Evolutionary conservation across 2,888 invertebrate species (phyloP).

Genomic region (Drosophila ezoana): DNA sequence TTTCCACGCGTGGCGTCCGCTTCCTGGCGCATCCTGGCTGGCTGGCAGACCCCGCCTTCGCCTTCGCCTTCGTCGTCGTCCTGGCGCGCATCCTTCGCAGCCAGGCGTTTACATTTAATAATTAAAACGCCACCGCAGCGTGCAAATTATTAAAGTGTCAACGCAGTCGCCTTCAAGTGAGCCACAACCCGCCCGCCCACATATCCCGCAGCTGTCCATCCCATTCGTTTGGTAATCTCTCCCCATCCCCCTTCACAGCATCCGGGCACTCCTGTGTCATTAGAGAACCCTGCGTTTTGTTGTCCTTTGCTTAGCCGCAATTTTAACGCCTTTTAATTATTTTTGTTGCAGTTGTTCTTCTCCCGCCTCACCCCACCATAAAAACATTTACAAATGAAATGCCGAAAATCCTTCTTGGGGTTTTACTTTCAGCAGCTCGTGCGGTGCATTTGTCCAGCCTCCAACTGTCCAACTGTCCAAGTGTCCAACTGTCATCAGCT

Average conservation of each 20-base stretch:
- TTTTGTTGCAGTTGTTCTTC: constrained; percentile 46
- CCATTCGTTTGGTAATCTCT: not conserved
- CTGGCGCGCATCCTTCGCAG: constrained; percentile 29
- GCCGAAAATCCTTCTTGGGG: constrained; percentile 47
- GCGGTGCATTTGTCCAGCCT: constrained; percentile 35
- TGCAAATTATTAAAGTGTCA: constrained; percentile 83
- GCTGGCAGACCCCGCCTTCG: constrained; percentile 1
- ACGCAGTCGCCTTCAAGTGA: constrained; percentile 61
- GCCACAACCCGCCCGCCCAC: not conserved
- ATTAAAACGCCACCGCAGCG: constrained; percentile 82
- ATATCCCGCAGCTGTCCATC: constrained; percentile 2
- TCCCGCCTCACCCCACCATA: constrained; percentile 14
- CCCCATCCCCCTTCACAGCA: not conserved
- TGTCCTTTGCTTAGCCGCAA: constrained; percentile 45
- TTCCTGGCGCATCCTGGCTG: constrained; percentile 50
- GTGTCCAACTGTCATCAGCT: constrained; percentile 52
- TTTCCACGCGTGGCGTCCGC: constrained; percentile 76
- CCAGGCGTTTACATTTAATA: constrained; percentile 79
- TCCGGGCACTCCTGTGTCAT: constrained; percentile 12
- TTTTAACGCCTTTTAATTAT: constrained; percentile 74
- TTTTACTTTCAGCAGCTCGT: constrained; percentile 23
- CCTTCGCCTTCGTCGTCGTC: constrained; percentile 1
- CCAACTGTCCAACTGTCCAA: constrained; percentile 9
- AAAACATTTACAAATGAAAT: constrained; percentile 51
- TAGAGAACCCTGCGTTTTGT: constrained; percentile 15